Conservation (phyloP, 2,888 invertebrate species). For the Helobdella robusta region DNA sequence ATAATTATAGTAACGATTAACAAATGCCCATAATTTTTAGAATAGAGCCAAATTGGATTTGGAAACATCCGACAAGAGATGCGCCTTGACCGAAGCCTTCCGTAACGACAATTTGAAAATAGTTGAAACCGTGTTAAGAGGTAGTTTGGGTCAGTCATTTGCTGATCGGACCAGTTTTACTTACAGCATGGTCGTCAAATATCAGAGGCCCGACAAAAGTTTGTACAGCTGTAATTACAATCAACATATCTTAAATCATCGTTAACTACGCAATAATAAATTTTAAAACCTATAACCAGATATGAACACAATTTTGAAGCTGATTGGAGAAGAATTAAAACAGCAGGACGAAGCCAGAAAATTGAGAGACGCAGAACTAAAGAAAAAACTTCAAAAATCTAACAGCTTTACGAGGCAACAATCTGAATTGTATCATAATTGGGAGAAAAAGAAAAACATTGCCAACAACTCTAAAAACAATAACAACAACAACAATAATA, state of each 20-base stretch:
- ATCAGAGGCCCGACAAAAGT: slow-evolving; percentile 35
- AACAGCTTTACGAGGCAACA: background rate
- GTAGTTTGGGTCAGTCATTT: slow-evolving; percentile 30
- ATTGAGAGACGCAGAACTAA: background rate
- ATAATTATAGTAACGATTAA: too few species aligned
- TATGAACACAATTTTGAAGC: slow-evolving; percentile 16
- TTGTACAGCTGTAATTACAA: background rate
- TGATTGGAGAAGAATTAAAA: slow-evolving; percentile 16
- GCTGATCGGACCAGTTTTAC: slow-evolving; percentile 28
- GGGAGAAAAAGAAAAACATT: too few species aligned
- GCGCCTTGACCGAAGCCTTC: slow-evolving; percentile 30
- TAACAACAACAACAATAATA: too few species aligned
- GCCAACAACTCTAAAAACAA: too few species aligned
- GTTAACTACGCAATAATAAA: background rate
- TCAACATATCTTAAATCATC: background rate
- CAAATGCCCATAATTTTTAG: too few species aligned
- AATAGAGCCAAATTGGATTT: slow-evolving; percentile 34
- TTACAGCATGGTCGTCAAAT: slow-evolving; percentile 30
- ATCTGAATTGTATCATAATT: too few species aligned
- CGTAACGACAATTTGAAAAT: slow-evolving; percentile 30
- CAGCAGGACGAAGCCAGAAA: slow-evolving; percentile 9
- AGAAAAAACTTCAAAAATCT: slow-evolving; percentile 7
- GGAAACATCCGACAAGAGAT: slow-evolving; percentile 29
- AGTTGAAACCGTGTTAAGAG: slow-evolving; percentile 31
- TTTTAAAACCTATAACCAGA: background rate